Evolutionary conservation across 2,888 invertebrate genomes (phyloP), one percentile per base, ranked within the genome.

Genomic region (Sinelater perroti): DNA sequence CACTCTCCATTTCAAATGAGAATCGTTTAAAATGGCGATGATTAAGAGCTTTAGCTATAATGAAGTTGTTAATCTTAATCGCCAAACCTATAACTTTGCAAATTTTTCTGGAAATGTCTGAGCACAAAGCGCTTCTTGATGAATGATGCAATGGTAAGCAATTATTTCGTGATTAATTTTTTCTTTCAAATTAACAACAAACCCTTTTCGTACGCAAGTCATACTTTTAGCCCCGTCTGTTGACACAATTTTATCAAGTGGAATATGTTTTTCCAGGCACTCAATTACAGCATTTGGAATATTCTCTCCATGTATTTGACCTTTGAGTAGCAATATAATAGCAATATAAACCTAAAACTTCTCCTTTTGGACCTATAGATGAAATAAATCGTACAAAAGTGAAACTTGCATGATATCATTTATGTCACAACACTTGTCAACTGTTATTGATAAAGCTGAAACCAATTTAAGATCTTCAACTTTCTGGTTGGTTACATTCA

Each of bases 1-100:
- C 24, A 24, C 24, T 24, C 24, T 24, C 7, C 24, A 24, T 24
- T 24, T 24, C 24, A 24, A 24, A 8, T 28, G 10, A 28, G 10
- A 28, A 28, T 28, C 10, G 2, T 28, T 28, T 28, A 2, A 28
- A 28, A n/a, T 28, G 28, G n/a, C n/a, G n/a, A n/a, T n/a, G n/a
- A n/a, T n/a, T n/a, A n/a, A n/a, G n/a, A n/a, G n/a, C n/a, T n/a
- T n/a, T n/a, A n/a, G n/a, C n/a, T n/a, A n/a, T n/a, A n/a, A n/a
- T n/a, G n/a, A n/a, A n/a, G n/a, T n/a, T 28, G 28, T n/a, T 28
- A 28, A 28, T 28, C 28, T 28, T 28, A 28, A 28, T 5, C 28
- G 5, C 5, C 2, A 28, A 28, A n/a, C 10, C 28, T 2, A 28
- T 5, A 28, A 28, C 28, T 28, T 28, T 28, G 28, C 28, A 28